Evolutionary conservation across 2,797 vertebrate genomes (phyloP).

Genomic region (Molossus molossus): DNA sequence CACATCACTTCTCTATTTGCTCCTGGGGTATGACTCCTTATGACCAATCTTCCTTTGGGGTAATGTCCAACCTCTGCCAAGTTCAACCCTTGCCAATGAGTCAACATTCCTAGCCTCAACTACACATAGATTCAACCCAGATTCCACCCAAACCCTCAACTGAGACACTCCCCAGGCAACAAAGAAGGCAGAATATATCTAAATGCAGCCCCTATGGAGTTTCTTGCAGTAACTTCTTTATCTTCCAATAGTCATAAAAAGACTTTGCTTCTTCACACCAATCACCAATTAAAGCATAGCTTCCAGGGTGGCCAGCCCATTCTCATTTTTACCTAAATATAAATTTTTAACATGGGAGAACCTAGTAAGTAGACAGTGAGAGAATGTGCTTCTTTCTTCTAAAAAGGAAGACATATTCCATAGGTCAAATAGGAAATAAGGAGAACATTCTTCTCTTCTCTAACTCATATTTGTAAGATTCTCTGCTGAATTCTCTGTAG

Average conservation of each 20-base stretch:
- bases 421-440: not conserved
- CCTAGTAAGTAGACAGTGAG: not conserved
- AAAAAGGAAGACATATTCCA: slow-evolving; percentile 4
- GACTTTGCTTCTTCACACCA: not conserved
- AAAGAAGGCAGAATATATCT: not conserved
- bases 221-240: not conserved
- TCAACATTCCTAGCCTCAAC: not conserved
- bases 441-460: not conserved
- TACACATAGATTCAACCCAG: not conserved
- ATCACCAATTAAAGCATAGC: not conserved
- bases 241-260: not conserved
- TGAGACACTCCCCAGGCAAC: not conserved
- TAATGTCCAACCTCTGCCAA: not conserved
- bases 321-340: slow-evolving; percentile 1
- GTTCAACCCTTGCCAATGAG: not conserved
- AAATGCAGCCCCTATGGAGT: not conserved
- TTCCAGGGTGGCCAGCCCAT: not conserved
- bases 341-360: not conserved
- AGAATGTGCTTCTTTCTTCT: not conserved
- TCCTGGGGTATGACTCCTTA: not conserved
- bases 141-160: not conserved
- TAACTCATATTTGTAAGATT: not conserved
- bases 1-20: not conserved
- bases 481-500: not conserved
- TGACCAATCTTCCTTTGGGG: not conserved